Conservation (phyloP, 2,113 vertebrate species). For the Zootoca vivipara region DNA sequence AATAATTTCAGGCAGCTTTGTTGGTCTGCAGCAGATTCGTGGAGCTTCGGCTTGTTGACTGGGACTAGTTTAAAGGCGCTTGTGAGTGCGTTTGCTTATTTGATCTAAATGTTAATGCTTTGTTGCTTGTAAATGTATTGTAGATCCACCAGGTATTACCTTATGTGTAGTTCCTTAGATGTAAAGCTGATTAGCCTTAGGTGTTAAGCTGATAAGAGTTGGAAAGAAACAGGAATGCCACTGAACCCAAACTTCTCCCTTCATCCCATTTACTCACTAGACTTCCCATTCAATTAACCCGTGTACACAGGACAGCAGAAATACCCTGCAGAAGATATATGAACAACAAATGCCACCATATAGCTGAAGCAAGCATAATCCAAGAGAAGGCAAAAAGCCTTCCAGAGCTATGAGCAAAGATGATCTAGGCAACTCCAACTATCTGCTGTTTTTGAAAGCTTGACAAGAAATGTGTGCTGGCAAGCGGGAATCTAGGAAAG, state of each 20-base stretch:
- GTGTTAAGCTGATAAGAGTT: too few species aligned
- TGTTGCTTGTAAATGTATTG: neutral
- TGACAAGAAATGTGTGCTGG: neutral
- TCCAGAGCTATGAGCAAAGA: neutral
- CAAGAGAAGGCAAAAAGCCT: neutral
- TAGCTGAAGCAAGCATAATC: neutral
- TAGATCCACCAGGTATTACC: neutral
- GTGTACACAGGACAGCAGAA: neutral
- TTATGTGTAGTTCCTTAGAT: neutral
- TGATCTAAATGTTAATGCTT: constrained; percentile 16
- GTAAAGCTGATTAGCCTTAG: neutral
- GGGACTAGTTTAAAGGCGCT: neutral
- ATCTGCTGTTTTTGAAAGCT: neutral
- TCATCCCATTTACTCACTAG: neutral
- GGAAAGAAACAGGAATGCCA: neutral
- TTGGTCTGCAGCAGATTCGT: constrained; percentile 39
- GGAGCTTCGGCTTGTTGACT: constrained; percentile 39
- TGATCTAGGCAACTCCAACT: neutral
- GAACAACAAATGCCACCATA: neutral
- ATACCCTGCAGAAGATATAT: neutral
- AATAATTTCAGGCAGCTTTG: constrained; percentile 52
- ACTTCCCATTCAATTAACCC: neutral
- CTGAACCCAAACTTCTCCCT: neutral
- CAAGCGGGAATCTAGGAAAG: too few species aligned
- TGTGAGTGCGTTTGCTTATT: neutral